Percentiles rank a stretch among this genome's conserved stretches.
phyloP scores from a whole-genome alignment of 2,797 vertebrate species.

The Momotus momota region DNA sequence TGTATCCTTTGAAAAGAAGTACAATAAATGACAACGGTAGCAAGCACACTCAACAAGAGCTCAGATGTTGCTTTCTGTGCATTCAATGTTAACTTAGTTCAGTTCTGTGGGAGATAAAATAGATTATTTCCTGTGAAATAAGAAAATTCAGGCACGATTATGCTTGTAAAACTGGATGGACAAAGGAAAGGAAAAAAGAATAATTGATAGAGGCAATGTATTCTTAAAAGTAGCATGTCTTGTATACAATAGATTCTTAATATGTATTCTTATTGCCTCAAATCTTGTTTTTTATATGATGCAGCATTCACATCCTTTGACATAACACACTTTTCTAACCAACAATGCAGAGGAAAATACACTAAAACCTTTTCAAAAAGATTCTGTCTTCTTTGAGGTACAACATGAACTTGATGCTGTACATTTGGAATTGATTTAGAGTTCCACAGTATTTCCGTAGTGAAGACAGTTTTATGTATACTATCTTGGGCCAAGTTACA shows the following conservation, averaged over 20 bases:
- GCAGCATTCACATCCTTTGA: neutral
- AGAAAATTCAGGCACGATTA: neutral
- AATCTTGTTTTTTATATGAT: neutral
- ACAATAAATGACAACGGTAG: neutral
- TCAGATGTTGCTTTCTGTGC: neutral
- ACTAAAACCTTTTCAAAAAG: neutral
- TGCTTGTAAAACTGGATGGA: neutral
- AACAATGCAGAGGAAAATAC: neutral
- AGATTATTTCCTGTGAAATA: neutral
- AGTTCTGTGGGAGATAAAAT: neutral
- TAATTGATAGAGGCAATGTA: neutral
- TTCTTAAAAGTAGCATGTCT: neutral
- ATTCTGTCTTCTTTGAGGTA: neutral
- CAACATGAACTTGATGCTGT: neutral
- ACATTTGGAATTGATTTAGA: too few relatives aligned
- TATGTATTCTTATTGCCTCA: neutral
- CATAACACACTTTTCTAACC: neutral
- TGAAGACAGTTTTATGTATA: neutral
- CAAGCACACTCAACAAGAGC: neutral
- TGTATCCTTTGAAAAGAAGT: neutral
- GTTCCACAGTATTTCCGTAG: neutral
- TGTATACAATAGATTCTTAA: neutral
- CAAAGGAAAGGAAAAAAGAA: neutral
- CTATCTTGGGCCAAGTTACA: neutral
- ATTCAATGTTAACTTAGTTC: neutral